phyloP scores from a whole-genome alignment of 2,888 invertebrate genomes.

The Drosophila trichaetosa region DNA sequence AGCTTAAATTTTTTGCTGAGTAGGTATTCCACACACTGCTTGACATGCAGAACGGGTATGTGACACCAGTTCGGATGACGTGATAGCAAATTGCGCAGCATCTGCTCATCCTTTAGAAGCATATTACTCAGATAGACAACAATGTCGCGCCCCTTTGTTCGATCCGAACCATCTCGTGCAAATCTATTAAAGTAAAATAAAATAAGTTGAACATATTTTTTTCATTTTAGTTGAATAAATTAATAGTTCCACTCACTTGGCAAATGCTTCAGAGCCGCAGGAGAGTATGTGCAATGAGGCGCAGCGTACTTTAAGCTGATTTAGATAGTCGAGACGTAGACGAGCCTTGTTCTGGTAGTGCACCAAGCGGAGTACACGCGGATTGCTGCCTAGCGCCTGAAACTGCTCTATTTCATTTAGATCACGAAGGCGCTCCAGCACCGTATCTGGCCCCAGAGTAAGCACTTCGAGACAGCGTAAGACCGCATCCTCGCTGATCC shows the following conservation, averaged over 20 bases:
- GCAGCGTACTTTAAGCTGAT: slow-evolving; percentile 85
- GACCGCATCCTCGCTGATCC: slow-evolving; percentile 87
- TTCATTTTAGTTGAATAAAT: slow-evolving; percentile 16
- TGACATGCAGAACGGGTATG: slow-evolving; percentile 87
- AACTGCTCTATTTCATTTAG: slow-evolving; percentile 87
- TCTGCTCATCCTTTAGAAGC: slow-evolving; percentile 74
- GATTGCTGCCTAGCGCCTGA: slow-evolving; percentile 87
- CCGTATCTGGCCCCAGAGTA: slow-evolving; percentile 87
- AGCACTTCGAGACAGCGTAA: slow-evolving; percentile 86
- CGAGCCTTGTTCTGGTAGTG: slow-evolving; percentile 85
- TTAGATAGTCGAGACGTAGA: slow-evolving; percentile 86
- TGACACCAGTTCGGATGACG: slow-evolving; percentile 89
- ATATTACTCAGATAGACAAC: slow-evolving; percentile 84
- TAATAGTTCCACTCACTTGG: slow-evolving; percentile 75
- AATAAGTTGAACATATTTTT: neutral
- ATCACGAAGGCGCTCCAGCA: slow-evolving; percentile 87
- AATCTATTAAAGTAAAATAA: slow-evolving; percentile 81
- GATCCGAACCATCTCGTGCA: slow-evolving; percentile 87
- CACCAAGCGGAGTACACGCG: slow-evolving; percentile 86
- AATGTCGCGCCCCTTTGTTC: slow-evolving; percentile 85
- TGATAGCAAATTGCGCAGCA: slow-evolving; percentile 84
- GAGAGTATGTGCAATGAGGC: slow-evolving; percentile 86
- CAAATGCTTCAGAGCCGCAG: slow-evolving; percentile 83
- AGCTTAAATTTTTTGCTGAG: slow-evolving; percentile 85
- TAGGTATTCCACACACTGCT: slow-evolving; percentile 87